Conservation (phyloP, 2,888 invertebrate genomes). For the Macropis europaea region DNA sequence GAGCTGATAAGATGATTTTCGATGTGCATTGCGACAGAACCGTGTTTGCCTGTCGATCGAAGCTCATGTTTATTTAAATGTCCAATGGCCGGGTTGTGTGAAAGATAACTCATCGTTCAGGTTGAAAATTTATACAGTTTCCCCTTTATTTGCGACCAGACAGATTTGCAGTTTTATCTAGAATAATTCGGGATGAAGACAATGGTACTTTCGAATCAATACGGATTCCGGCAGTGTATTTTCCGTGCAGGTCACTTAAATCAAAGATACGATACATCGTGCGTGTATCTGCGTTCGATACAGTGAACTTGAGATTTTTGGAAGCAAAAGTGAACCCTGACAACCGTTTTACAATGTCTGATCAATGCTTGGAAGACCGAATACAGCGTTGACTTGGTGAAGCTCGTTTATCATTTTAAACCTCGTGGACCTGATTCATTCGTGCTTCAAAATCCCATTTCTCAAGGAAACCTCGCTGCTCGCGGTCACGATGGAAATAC, state of each 20-base stretch:
- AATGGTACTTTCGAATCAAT: conserved; percentile 11
- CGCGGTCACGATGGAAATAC: conserved; percentile 23
- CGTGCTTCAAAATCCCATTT: conserved; percentile 23
- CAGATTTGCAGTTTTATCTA: conserved; percentile 23
- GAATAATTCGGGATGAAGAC: conserved; percentile 29
- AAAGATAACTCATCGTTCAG: conserved; percentile 18
- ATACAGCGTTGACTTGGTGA: too few relatives aligned
- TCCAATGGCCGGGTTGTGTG: background rate
- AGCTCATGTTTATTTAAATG: background rate
- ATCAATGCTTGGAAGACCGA: too few relatives aligned
- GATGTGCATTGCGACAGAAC: background rate
- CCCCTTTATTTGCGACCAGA: conserved; percentile 42
- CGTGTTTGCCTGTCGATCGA: background rate
- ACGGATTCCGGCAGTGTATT: background rate
- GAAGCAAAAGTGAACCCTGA: conserved; percentile 12
- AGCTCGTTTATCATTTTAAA: too few relatives aligned
- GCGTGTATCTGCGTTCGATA: background rate
- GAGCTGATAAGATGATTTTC: conserved; percentile 11
- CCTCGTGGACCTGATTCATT: background rate
- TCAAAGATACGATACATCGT: conserved; percentile 11
- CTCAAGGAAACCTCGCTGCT: background rate
- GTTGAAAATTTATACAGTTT: conserved; percentile 46
- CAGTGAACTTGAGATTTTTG: conserved; percentile 6
- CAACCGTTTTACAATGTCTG: background rate
- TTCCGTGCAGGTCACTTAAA: background rate